Evolutionary conservation across 1,140 invertebrate species (phyloP), one percentile per base, ranked within the genome.

Genomic region (Neuroterus valhalla): DNA sequence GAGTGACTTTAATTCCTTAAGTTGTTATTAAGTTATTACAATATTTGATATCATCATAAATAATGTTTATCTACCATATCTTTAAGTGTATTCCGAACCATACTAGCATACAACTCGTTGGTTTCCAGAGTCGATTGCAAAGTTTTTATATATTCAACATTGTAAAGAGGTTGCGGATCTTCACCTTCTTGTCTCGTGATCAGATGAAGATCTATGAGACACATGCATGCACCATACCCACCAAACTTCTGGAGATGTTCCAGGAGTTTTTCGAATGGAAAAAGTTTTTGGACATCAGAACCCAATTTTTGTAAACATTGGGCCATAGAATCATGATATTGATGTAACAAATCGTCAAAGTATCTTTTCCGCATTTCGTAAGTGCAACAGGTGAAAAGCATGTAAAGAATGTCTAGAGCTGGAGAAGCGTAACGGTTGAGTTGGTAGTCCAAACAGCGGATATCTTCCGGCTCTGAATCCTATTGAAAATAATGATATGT

Each of bases 401-500:
- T 90, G 75, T 92, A 92, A 26, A 89, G 62, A 3, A 93, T 76
- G 79, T 93, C 93, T 0, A 88, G 74, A 0, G 88, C 82, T 1
- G 91, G 88, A 38, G 91, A 91, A 14, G 88, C 83, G n/a, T 85
- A 85, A 48, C 91, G 89, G 23, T 86, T 77, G 8, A 91, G 85
- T 86, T 93, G 92, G 78, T 91, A 92, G 74, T 92, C 92, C 43
- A 92, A 46, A 3, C 91, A 85, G 12, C 87, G 85, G 3, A 91
- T 68, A 4, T 86, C 82, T 19, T 81, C 79, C 14, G 90, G 77
- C 6, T 74, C 75, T 17, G 81, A 70, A 70, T 77, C 70, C 77
- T 76, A n/a, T n/a, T n/a, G 10, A 55, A 55, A 55, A 10, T 19
- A 46, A 2, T 4, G 17, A 46, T n/a, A 12, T 46, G 15, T n/a